phyloP scores from a whole-genome alignment of 64 coral and sea anemone species.

The Pachyseris speciosa region DNA sequence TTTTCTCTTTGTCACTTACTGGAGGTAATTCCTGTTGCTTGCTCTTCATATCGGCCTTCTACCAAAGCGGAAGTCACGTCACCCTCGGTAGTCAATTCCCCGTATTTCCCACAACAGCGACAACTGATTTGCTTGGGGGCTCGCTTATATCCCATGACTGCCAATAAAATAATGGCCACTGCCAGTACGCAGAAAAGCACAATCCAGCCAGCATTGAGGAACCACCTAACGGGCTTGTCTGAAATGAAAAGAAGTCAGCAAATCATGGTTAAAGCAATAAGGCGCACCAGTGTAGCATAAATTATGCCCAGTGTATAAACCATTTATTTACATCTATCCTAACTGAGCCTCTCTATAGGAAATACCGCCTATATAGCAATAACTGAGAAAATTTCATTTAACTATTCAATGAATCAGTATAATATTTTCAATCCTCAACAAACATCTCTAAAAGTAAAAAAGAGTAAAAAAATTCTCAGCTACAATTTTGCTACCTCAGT shows the following conservation, averaged over 20 bases:
- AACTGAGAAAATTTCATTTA: too few species aligned
- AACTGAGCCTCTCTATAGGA: too few species aligned
- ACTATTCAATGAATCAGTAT: too few species aligned
- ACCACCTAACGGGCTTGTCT: neutral
- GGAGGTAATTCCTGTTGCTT: neutral
- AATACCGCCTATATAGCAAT: too few species aligned
- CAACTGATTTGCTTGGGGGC: neutral
- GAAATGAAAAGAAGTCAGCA: neutral
- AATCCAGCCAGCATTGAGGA: conserved; percentile 5
- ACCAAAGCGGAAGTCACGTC: neutral
- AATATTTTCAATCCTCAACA: too few species aligned
- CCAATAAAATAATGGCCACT: neutral
- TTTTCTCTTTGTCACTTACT: neutral
- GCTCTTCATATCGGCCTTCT: conserved; percentile 6
- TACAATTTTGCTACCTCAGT: too few species aligned
- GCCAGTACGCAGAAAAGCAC: neutral
- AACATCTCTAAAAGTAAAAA: too few species aligned
- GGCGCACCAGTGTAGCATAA: too few species aligned
- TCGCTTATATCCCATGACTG: neutral
- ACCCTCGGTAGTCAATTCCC: neutral
- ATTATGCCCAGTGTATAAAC: too few species aligned
- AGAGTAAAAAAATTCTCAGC: too few species aligned
- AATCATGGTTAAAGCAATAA: neutral
- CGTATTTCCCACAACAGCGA: neutral
- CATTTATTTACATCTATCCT: too few species aligned